Percentiles rank a stretch among this genome's conserved stretches.
These are phyloP conservation scores for Porites evermanni DNA, from an alignment of 92 coral and sea anemone species.

Conservation along the genomic window DNA sequence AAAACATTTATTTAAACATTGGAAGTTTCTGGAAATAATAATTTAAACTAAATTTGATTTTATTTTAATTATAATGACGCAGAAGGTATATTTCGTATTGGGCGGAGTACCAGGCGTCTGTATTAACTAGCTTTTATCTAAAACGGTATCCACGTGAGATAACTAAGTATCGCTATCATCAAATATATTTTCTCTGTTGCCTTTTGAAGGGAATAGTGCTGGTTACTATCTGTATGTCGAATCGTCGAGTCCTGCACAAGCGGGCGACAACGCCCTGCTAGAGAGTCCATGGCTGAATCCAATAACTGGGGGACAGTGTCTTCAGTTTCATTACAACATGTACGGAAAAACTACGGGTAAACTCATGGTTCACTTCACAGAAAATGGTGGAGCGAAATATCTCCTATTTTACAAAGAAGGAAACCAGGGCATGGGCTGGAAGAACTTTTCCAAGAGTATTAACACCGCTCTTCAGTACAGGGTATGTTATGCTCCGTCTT, in stretches of 20 bases:
- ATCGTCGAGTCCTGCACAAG: slow-evolving; percentile 49
- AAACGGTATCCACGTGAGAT: too few species aligned
- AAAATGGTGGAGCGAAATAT: slow-evolving; percentile 2
- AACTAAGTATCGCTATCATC: too few species aligned
- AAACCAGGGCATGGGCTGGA: slow-evolving; percentile 56
- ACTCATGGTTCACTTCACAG: slow-evolving; percentile 38
- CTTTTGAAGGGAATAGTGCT: background rate
- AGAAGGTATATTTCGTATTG: too few species aligned
- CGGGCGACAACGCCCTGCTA: slow-evolving; percentile 54
- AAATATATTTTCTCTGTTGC: background rate
- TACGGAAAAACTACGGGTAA: slow-evolving; percentile 57
- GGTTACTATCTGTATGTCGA: slow-evolving; percentile 68
- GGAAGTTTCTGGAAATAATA: too few species aligned
- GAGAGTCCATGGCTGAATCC: slow-evolving; percentile 34
- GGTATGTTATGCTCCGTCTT: background rate
- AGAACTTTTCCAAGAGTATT: slow-evolving; percentile 15
- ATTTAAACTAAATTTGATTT: too few species aligned
- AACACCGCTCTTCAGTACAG: slow-evolving; percentile 16
- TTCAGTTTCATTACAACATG: slow-evolving; percentile 64
- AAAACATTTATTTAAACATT: too few species aligned
- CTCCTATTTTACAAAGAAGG: slow-evolving; percentile 46
- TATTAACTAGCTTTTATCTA: too few species aligned
- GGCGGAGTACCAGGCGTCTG: too few species aligned
- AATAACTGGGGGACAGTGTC: slow-evolving; percentile 51
- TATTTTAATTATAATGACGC: too few species aligned